Conservation (phyloP, 1,140 invertebrate species). For the Linepithema humile region DNA sequence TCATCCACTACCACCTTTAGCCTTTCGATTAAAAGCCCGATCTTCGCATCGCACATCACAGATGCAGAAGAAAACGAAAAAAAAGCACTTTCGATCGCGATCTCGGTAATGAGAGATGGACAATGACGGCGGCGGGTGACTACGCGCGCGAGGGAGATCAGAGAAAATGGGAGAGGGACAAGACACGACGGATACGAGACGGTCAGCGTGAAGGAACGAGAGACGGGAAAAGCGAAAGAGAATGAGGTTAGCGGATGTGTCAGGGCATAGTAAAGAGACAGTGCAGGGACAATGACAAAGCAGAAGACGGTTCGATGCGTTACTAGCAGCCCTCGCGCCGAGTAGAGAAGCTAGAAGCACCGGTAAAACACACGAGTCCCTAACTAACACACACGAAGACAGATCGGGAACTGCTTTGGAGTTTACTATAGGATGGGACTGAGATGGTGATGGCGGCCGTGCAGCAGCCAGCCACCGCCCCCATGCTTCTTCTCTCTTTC, state of each 20-base stretch:
- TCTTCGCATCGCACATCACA: conserved; percentile 22
- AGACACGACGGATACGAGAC: conserved; percentile 72
- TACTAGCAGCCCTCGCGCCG: conserved; percentile 74
- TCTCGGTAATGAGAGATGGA: not conserved
- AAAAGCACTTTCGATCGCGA: not conserved
- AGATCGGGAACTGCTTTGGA: conserved; percentile 75
- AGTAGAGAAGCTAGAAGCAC: conserved; percentile 73
- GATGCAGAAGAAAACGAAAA: conserved; percentile 16
- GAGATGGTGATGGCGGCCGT: conserved; percentile 81
- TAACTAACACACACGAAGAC: conserved; percentile 81
- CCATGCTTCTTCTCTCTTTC: conserved; percentile 74
- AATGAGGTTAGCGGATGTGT: conserved; percentile 72
- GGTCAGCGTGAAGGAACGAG: conserved; percentile 16
- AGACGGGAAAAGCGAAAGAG: conserved; percentile 62
- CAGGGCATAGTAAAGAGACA: conserved; percentile 81
- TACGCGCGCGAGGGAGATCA: conserved; percentile 38
- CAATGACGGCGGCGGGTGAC: not conserved
- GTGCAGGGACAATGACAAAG: conserved; percentile 71
- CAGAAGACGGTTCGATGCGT: conserved; percentile 76
- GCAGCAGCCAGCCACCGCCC: conserved; percentile 81
- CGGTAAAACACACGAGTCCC: conserved; percentile 77
- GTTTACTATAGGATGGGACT: conserved; percentile 80
- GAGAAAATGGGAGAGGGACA: conserved; percentile 59
- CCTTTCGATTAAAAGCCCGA: conserved; percentile 25
- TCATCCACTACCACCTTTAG: conserved; percentile 49